Conservation (phyloP, 2,888 invertebrate genomes). For the Spilosoma lubricipeda region DNA sequence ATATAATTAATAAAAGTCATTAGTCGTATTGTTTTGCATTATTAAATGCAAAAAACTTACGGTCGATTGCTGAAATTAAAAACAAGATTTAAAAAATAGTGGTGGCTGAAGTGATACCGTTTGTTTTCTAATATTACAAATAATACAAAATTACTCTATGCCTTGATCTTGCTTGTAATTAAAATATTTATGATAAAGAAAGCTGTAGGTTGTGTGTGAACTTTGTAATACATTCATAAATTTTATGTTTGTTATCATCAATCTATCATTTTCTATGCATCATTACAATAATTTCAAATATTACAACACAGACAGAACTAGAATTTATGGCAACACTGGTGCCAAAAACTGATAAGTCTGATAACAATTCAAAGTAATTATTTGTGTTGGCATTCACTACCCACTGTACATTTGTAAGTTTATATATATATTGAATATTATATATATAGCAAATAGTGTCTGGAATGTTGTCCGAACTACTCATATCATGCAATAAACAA, state of each 20-base stretch:
- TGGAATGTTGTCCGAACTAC: constrained; percentile 4
- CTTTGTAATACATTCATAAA: neutral
- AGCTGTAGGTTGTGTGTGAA: neutral
- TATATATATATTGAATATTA: too few relatives aligned
- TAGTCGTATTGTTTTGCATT: too few relatives aligned
- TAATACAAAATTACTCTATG: neutral
- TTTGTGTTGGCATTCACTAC: neutral
- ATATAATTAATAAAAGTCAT: too few relatives aligned
- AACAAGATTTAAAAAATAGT: neutral
- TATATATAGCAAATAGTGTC: constrained; percentile 17
- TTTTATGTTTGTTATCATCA: constrained; percentile 6
- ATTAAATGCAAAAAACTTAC: too few relatives aligned
- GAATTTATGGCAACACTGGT: neutral
- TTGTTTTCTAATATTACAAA: neutral
- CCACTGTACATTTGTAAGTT: neutral
- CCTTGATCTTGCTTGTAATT: neutral
- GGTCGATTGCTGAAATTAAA: neutral
- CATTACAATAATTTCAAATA: neutral
- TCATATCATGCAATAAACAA: constrained; percentile 1
- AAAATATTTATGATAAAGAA: neutral
- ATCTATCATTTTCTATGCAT: constrained; percentile 1
- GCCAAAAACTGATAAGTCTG: constrained; percentile 35
- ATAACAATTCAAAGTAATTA: constrained; percentile 15
- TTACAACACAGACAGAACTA: neutral
- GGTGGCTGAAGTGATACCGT: constrained; percentile 38